Evolutionary conservation across 2,113 vertebrate species (phyloP).

Genomic region (Calidris pugnax): DNA sequence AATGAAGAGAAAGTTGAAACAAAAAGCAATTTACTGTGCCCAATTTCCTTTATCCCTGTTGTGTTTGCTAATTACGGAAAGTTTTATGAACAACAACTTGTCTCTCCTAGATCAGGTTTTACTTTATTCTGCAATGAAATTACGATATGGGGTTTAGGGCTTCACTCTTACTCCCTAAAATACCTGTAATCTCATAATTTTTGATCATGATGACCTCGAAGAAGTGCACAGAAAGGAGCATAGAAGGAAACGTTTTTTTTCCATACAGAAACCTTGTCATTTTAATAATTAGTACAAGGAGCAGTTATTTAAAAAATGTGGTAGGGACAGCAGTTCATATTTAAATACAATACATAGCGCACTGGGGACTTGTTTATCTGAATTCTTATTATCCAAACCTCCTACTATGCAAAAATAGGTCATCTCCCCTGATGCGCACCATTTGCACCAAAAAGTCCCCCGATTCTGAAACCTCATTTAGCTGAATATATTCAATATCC

Average conservation of each 20-base stretch:
- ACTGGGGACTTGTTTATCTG: background rate
- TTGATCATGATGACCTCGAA: background rate
- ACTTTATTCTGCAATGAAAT: background rate
- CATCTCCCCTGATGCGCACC: background rate
- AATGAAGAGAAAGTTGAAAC: slow-evolving; percentile 1
- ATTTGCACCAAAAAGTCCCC: background rate
- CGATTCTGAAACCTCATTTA: background rate
- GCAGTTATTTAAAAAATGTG: background rate
- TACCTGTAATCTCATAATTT: background rate
- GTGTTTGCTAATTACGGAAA: background rate
- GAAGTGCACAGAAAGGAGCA: background rate
- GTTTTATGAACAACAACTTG: background rate
- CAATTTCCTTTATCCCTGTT: background rate
- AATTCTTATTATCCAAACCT: background rate
- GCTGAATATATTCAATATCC: background rate
- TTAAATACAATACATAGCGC: background rate
- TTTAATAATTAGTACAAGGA: background rate
- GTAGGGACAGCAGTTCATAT: background rate
- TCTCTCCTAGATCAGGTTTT: background rate
- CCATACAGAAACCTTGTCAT: background rate
- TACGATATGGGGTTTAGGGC: background rate
- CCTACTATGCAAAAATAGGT: background rate
- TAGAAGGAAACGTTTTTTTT: background rate
- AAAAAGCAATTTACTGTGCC: background rate
- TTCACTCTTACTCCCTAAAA: background rate